Conservation (phyloP, 2,113 vertebrate species). For the Mustelus asterias region DNA sequence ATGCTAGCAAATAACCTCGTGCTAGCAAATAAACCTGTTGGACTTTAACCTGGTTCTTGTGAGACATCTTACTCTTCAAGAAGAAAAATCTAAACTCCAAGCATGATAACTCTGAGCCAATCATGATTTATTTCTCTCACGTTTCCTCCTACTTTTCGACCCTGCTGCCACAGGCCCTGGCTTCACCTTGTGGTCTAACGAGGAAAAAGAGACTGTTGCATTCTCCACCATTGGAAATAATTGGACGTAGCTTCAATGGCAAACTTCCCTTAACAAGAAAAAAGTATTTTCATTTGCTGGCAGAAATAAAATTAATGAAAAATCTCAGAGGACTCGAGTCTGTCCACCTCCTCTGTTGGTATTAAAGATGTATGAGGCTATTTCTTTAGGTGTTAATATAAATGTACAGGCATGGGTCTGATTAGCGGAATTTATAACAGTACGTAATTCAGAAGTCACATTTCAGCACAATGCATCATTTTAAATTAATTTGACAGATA, state of each 20-base stretch:
- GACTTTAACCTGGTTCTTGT: no score
- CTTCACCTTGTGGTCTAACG: neutral
- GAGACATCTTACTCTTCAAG: neutral
- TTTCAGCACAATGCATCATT: neutral
- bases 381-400: neutral
- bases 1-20: no score
- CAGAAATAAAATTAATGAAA: neutral
- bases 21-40: no score
- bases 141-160: neutral
- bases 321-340: neutral
- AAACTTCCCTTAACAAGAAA: neutral
- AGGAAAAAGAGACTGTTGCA: neutral
- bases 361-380: neutral
- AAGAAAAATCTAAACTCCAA: neutral
- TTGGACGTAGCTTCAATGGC: neutral
- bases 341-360: neutral
- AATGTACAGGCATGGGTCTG: neutral
- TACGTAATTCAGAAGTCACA: neutral
- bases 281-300: neutral
- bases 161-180: neutral
- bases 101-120: neutral
- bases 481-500: conserved; percentile 20
- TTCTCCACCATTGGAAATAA: neutral
- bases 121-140: neutral
- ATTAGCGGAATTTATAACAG: neutral